phyloP scores from a whole-genome alignment of 2,113 vertebrate species.

The Coracopsis vasa region DNA sequence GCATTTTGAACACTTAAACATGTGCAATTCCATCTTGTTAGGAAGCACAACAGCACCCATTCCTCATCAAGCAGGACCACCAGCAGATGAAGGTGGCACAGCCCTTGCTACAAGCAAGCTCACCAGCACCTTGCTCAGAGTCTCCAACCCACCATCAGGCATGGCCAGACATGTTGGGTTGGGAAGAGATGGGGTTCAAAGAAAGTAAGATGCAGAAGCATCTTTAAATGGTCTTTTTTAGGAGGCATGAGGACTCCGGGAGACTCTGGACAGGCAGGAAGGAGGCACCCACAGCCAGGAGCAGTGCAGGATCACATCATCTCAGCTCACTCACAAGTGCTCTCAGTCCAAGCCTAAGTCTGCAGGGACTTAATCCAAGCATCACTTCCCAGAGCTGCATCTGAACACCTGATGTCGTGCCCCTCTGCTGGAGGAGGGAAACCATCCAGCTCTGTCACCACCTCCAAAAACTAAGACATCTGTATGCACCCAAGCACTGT shows the following conservation, averaged over 20 bases:
- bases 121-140: neutral
- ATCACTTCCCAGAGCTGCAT: neutral
- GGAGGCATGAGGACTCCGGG: neutral
- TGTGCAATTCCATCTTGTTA: neutral
- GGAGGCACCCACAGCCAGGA: neutral
- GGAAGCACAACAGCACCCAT: neutral
- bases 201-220: neutral
- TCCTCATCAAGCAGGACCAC: neutral
- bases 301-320: accelerated
- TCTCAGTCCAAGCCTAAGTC: neutral
- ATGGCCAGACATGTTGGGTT: accelerated
- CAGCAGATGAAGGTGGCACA: neutral
- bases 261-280: neutral
- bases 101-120: neutral
- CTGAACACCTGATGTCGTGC: neutral
- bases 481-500: neutral
- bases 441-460: neutral
- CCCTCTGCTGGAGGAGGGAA: neutral
- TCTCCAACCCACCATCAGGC: no score
- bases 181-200: neutral
- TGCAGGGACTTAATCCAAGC: accelerated
- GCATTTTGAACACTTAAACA: neutral
- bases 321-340: accelerated
- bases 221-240: neutral
- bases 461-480: neutral